Evolutionary conservation across 35 echinoderm and acorn worm species (phyloP), one percentile per base, ranked within the genome.

Genomic region (Lytechinus pictus): DNA sequence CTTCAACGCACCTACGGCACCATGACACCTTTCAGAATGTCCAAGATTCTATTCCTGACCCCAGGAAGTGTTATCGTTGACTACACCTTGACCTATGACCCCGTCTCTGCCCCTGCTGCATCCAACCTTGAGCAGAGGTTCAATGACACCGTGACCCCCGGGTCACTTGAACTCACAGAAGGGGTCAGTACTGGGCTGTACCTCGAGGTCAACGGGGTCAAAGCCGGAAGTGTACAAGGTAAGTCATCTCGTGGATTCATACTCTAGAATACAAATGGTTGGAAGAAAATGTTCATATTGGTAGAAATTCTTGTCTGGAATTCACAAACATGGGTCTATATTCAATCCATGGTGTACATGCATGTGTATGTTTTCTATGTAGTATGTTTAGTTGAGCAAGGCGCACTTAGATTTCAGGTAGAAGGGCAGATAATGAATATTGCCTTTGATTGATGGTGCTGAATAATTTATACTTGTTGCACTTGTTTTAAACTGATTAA

Each of bases 11-110:
- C 55, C 9, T 93, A 93, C 8, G 54, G 92, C 24, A 57, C 53
- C 19, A 6, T 53, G 27, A 28, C 54, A 55, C 92, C 92, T 6
- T 93, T 55, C 92, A 54, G 92, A 3, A 93, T 93, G 92, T 54
- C 54, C 9, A 33, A 27, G 13, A 93, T 93, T 24, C 24, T 93
- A 54, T 93, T 93, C 55, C 92, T 93, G 54, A 93, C 29, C 54
- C 53, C 92, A 11, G 92, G 92, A 24, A 93, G 92, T 57, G 92
- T 93, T 57, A 44, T 57, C 27, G 92, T 93, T 24, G 92, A 93
- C 53, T 93, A 93, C 55, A 93, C 92, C 21, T 57, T 93, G 92
- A 93, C 92, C 53, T 93, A 55, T 55, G 92, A 93, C 92, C 52
- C 54, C 3, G 24, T 10, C 92, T 10, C 28, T 54, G 52, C 54